A percentile compares a stretch with the other conserved stretches of the same genome.
Evolutionary conservation across 1,140 invertebrate species (phyloP).

Genomic region (Dufourea novaeangliae): DNA sequence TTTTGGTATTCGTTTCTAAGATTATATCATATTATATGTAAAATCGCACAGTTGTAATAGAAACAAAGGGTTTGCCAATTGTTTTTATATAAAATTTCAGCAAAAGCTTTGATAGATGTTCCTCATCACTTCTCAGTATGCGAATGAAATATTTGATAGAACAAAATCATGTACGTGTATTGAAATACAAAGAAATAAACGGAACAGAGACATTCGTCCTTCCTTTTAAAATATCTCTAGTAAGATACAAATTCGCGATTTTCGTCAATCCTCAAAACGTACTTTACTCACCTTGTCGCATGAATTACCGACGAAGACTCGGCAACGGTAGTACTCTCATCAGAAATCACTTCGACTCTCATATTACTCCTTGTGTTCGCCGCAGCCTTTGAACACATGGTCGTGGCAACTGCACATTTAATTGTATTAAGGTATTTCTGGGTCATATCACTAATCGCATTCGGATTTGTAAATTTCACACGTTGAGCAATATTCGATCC

Average conservation of each 20-base stretch:
- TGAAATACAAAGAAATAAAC: neutral
- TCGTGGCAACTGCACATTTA: conserved; percentile 47
- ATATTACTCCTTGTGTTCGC: conserved; percentile 16
- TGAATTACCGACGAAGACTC: conserved; percentile 33
- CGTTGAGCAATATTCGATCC: conserved; percentile 43
- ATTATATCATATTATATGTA: neutral
- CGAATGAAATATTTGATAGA: neutral
- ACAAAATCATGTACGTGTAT: neutral
- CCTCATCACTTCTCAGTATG: neutral
- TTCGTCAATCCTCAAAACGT: conserved; percentile 2
- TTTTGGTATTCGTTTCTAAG: neutral
- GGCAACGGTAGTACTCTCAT: conserved; percentile 40
- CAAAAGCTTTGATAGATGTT: neutral
- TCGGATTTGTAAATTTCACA: conserved; percentile 31
- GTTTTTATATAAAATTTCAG: neutral
- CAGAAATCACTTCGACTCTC: conserved; percentile 29
- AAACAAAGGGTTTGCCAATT: neutral
- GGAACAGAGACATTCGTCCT: neutral
- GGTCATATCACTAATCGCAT: conserved; percentile 37
- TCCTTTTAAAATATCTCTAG: conserved; percentile 6
- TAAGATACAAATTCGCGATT: neutral
- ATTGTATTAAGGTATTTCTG: conserved; percentile 50
- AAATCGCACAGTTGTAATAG: neutral
- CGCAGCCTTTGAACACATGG: conserved; percentile 34
- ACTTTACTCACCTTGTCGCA: conserved; percentile 55